Evolutionary conservation across 2,888 invertebrate genomes (phyloP).

Genomic region (Apodemia duryi): DNA sequence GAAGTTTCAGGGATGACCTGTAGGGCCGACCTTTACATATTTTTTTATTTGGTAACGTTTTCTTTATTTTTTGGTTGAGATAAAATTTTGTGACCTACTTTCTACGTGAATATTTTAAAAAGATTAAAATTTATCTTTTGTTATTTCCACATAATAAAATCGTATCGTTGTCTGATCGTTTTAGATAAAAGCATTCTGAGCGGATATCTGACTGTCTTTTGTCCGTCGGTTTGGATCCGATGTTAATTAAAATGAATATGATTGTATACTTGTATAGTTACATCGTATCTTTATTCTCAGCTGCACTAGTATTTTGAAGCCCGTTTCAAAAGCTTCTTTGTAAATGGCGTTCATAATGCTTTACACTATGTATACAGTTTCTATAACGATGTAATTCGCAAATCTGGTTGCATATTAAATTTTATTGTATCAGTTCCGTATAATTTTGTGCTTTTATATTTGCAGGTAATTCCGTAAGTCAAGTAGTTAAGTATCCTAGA

Average conservation of each 20-base stretch:
- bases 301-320: slow-evolving; percentile 7
- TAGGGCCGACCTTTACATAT: too few relatives aligned
- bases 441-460: too few relatives aligned
- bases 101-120: too few relatives aligned
- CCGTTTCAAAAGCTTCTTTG: slow-evolving; percentile 15
- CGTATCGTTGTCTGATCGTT: slow-evolving; percentile 39
- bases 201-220: slow-evolving; percentile 61
- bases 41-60: too few relatives aligned
- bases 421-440: neutral
- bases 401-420: neutral
- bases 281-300: slow-evolving; percentile 13
- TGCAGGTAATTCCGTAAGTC: too few relatives aligned
- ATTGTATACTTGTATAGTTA: slow-evolving; percentile 33
- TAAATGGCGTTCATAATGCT: neutral
- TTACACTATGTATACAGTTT: slow-evolving; percentile 1
- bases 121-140: neutral
- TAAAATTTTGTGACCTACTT: too few relatives aligned
- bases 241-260: slow-evolving; percentile 69
- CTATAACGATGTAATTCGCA: slow-evolving; percentile 15
- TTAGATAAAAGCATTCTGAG: slow-evolving; percentile 37
- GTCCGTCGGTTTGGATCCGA: slow-evolving; percentile 51
- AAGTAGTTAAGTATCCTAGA: too few relatives aligned
- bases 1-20: too few relatives aligned
- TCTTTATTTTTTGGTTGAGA: too few relatives aligned
- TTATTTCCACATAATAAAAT: slow-evolving; percentile 9